These are phyloP conservation scores for Drosophila subquinaria DNA, from an alignment of 2,888 invertebrate genomes.

Conservation along the genomic window DNA sequence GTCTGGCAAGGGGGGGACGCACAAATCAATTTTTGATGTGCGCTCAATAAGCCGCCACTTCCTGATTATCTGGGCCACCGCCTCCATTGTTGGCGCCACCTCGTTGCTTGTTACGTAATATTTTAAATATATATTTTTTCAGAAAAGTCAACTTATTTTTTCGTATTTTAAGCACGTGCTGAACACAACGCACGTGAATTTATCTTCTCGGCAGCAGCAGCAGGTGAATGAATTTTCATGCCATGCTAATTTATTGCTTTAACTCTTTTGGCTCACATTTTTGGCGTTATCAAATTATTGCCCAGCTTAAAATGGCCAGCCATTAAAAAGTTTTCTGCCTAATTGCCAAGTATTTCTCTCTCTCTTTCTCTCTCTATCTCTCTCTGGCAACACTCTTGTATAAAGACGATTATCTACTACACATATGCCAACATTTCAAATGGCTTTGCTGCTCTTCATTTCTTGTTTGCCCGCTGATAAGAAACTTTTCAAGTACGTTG, in stretches of 20 bases:
- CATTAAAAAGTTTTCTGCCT: conserved; percentile 55
- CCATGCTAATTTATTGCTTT: conserved; percentile 61
- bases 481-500: conserved; percentile 74
- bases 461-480: conserved; percentile 55
- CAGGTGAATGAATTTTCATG: conserved; percentile 63
- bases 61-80: conserved; percentile 74
- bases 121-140: conserved; percentile 53
- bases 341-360: conserved; percentile 38
- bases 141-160: conserved; percentile 22
- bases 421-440: conserved; percentile 64
- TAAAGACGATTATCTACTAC: conserved; percentile 30
- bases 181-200: conserved; percentile 52
- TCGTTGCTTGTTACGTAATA: conserved; percentile 48
- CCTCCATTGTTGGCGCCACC: conserved; percentile 53
- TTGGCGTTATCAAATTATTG: conserved; percentile 51
- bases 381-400: background rate
- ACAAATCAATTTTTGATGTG: conserved; percentile 81
- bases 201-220: conserved; percentile 42
- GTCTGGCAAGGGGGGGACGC: conserved; percentile 4
- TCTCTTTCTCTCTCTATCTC: background rate
- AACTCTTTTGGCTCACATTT: conserved; percentile 27
- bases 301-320: conserved; percentile 37
- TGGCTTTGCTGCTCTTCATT: conserved; percentile 45
- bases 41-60: conserved; percentile 79
- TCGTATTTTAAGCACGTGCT: conserved; percentile 55